Evolutionary conservation across 2,888 invertebrate genomes (phyloP).

Genomic region (Eudasyphora cyanicolor): DNA sequence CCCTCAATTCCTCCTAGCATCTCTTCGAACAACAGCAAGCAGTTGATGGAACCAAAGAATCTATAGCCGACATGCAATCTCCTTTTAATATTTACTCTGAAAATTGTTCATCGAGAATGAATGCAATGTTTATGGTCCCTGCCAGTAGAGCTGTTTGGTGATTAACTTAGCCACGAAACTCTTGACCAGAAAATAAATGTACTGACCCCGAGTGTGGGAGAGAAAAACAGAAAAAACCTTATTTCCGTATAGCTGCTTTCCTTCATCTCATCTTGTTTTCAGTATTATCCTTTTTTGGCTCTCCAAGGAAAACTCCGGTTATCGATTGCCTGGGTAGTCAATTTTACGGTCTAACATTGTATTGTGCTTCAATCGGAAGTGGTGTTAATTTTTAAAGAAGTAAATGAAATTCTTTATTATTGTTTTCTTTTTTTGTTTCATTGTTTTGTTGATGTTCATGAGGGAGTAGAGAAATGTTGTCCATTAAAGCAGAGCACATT

Average conservation of each 20-base stretch:
- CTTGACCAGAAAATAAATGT: neutral
- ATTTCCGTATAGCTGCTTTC: too few relatives aligned
- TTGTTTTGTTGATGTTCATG: neutral
- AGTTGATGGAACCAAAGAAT: neutral
- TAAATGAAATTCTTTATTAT: neutral
- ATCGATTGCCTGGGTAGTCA: neutral
- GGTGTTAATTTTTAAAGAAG: constrained; percentile 30
- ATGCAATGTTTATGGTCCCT: neutral
- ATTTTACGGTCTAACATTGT: neutral
- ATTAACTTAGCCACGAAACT: neutral
- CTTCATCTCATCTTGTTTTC: neutral
- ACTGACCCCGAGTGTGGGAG: neutral
- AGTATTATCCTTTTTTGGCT: neutral
- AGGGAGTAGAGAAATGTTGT: neutral
- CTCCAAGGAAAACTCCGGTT: neutral
- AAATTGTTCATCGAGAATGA: neutral
- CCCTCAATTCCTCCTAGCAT: too few relatives aligned
- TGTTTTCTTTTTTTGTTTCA: too few relatives aligned
- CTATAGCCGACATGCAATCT: neutral
- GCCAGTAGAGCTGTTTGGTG: neutral
- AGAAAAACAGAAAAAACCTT: too few relatives aligned
- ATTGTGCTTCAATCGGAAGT: neutral
- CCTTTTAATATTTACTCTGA: neutral
- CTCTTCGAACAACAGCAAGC: neutral
- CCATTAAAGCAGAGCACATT: neutral